phyloP scores from a whole-genome alignment of 2,888 invertebrate species.

The Dicycla oo region DNA sequence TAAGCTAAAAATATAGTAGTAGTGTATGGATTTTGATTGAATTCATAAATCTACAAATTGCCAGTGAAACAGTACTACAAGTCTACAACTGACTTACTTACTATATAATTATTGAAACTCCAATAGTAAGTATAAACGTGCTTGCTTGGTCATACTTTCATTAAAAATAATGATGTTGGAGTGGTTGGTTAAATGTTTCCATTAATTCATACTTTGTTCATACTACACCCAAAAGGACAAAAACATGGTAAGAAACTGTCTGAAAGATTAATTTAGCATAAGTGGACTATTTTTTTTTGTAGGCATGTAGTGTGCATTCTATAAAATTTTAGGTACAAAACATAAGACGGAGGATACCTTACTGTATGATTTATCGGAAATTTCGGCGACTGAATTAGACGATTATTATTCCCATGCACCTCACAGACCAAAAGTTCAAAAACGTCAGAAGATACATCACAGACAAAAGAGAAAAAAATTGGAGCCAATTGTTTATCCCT shows the following conservation, averaged over 20 bases:
- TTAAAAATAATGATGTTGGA: neutral
- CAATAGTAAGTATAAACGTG: neutral
- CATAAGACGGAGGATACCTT: slow-evolving; percentile 68
- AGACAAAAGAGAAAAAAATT: slow-evolving; percentile 78
- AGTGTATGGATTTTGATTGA: neutral
- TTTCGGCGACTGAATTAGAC: slow-evolving; percentile 80
- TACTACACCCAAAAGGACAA: slow-evolving; percentile 26
- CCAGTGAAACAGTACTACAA: neutral
- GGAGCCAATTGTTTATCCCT: slow-evolving; percentile 56
- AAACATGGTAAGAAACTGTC: slow-evolving; percentile 51
- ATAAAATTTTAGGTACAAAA: slow-evolving; percentile 69
- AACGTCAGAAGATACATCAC: slow-evolving; percentile 69
- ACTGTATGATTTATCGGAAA: slow-evolving; percentile 78
- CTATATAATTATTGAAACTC: neutral
- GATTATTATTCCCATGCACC: slow-evolving; percentile 67
- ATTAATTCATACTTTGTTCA: slow-evolving; percentile 19
- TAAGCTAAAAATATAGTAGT: neutral
- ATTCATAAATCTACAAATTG: neutral
- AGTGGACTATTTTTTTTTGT: slow-evolving; percentile 48
- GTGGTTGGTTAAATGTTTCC: neutral
- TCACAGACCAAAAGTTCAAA: slow-evolving; percentile 67
- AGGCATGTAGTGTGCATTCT: slow-evolving; percentile 62
- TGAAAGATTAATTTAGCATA: slow-evolving; percentile 30
- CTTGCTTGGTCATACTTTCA: neutral
- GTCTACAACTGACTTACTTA: neutral